Evolutionary conservation across 1,140 invertebrate genomes (phyloP).

Genomic region (Streblospio benedicti): DNA sequence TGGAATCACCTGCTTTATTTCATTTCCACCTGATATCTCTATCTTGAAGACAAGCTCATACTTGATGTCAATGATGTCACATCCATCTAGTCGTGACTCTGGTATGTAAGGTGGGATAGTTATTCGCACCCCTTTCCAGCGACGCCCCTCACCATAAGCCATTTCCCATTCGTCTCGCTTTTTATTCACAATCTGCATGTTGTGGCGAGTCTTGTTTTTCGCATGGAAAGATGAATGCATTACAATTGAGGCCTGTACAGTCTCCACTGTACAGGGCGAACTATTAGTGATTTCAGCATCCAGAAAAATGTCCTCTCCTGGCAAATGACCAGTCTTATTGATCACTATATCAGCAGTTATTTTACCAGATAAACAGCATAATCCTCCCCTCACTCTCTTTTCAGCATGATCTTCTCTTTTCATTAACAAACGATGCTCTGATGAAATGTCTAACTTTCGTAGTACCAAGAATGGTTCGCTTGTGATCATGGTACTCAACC

Average conservation of each 20-base stretch:
- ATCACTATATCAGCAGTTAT: slow-evolving; percentile 25
- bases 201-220: slow-evolving; percentile 24
- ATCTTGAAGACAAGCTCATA: slow-evolving; percentile 40
- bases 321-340: slow-evolving; percentile 31
- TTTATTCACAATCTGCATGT: slow-evolving; percentile 41
- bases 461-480: slow-evolving; percentile 43
- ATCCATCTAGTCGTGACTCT: slow-evolving; percentile 37
- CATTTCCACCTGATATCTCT: slow-evolving; percentile 24
- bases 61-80: slow-evolving; percentile 42
- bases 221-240: slow-evolving; percentile 39
- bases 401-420: slow-evolving; percentile 13
- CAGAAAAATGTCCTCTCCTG: slow-evolving; percentile 40
- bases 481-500: slow-evolving; percentile 31
- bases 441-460: slow-evolving; percentile 18
- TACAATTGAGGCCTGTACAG: slow-evolving; percentile 35
- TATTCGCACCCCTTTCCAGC: slow-evolving; percentile 39
- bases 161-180: slow-evolving; percentile 40
- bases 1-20: slow-evolving; percentile 9
- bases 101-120: slow-evolving; percentile 43
- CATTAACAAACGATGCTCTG: slow-evolving; percentile 8
- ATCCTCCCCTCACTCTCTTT: slow-evolving; percentile 26
- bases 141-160: slow-evolving; percentile 33
- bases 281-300: slow-evolving; percentile 31
- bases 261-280: slow-evolving; percentile 20
- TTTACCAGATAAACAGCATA: slow-evolving; percentile 33